Evolutionary conservation across 2,888 invertebrate species (phyloP).

Genomic region (Athalia circularis): DNA sequence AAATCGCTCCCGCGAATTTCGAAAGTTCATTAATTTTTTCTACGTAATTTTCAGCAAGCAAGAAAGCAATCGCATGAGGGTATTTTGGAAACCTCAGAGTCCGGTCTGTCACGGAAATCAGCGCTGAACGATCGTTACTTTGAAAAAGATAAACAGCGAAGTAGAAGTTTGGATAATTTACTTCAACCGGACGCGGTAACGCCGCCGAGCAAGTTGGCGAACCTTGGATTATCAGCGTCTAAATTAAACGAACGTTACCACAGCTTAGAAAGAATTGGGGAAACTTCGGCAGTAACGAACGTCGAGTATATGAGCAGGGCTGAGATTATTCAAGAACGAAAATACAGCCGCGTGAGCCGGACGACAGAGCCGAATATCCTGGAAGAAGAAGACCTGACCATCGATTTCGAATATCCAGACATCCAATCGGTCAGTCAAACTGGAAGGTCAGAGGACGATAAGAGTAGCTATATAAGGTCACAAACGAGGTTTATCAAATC

Average conservation of each 20-base stretch:
- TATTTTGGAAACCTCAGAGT: slow-evolving; percentile 71
- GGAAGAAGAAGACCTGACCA: slow-evolving; percentile 70
- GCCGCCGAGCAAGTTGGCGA: slow-evolving; percentile 79
- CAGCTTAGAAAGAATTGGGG: slow-evolving; percentile 82
- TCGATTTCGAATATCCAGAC: slow-evolving; percentile 83
- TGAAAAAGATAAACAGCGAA: slow-evolving; percentile 87
- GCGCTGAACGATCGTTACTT: slow-evolving; percentile 93
- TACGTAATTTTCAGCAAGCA: slow-evolving; percentile 61
- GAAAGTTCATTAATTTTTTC: slow-evolving; percentile 35
- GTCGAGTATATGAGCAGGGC: slow-evolving; percentile 72
- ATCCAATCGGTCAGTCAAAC: slow-evolving; percentile 74
- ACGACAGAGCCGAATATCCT: slow-evolving; percentile 71
- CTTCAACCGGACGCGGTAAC: slow-evolving; percentile 79
- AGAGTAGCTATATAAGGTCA: slow-evolving; percentile 75
- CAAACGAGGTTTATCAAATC: slow-evolving; percentile 88
- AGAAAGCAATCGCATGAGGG: slow-evolving; percentile 87
- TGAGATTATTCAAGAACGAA: slow-evolving; percentile 73
- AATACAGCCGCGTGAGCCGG: slow-evolving; percentile 74
- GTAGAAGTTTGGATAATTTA: slow-evolving; percentile 88
- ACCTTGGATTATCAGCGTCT: slow-evolving; percentile 88
- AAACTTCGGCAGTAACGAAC: slow-evolving; percentile 66
- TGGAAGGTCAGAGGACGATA: slow-evolving; percentile 75
- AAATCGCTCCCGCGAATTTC: no score
- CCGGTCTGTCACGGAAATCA: slow-evolving; percentile 84
- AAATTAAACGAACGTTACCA: slow-evolving; percentile 92